These are phyloP conservation scores for Podiceps cristatus DNA, from an alignment of 2,113 vertebrate genomes.

Conservation along the genomic window DNA sequence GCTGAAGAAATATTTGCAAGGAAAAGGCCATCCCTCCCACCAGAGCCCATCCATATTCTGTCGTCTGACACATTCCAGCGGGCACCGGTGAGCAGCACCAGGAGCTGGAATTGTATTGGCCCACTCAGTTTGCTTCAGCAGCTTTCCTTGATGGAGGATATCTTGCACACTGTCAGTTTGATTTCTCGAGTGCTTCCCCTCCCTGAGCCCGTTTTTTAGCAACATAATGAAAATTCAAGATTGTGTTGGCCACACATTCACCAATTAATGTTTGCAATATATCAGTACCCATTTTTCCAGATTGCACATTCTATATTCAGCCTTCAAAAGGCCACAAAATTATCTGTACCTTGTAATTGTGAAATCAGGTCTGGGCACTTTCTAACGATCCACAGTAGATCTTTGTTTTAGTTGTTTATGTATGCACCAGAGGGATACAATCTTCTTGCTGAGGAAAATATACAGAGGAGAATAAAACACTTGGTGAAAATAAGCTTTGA, in stretches of 20 bases:
- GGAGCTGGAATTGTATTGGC: neutral
- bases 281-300: neutral
- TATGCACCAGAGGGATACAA: neutral
- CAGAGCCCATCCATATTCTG: neutral
- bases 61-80: neutral
- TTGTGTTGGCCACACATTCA: neutral
- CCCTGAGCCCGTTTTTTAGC: neutral
- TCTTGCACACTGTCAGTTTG: neutral
- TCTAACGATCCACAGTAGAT: neutral
- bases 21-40: conserved; percentile 46
- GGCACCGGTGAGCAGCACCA: neutral
- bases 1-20: conserved; percentile 65
- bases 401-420: neutral
- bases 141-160: neutral
- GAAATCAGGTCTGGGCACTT: neutral
- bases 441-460: neutral
- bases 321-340: neutral
- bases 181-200: neutral
- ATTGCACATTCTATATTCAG: neutral
- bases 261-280: neutral
- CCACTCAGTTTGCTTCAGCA: neutral
- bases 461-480: neutral
- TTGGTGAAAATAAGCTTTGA: neutral
- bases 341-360: neutral
- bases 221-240: neutral